Evolutionary conservation across 2,888 invertebrate genomes (phyloP), one percentile per base, ranked within the genome.

Genomic region (Cephonodes hylas): DNA sequence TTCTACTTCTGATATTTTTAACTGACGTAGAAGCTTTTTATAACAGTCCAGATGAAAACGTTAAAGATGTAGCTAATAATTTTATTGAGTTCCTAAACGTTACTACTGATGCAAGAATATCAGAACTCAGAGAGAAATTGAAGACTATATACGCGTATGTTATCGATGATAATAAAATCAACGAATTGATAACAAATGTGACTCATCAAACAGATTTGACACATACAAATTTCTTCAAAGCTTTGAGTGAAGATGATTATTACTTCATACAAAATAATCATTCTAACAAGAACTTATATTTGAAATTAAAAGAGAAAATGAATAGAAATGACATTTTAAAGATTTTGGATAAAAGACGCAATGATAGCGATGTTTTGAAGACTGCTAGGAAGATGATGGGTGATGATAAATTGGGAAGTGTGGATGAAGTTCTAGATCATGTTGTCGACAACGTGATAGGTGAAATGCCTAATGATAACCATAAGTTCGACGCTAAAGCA

Each of bases 241-340:
- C 89, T 0, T 65, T 91, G 6, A 76, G 75, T 27, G 83, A 88
- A 64, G 76, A 81, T 20, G 89, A 91, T 42, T 69, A 81, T 31
- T 85, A 83, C 38, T 70, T 70, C 59, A 75, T 79, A 56, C 57
- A 86, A 6, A 62, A 68, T 0, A 67, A 72, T 1, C 75, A 81
- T 25, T 79, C 81, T 59, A 69, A 80, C 0, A 86, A 84, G 62
- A 88, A 73, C 66, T 67, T 91, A 45, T 91, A 87, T 68, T 64
- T 89, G 2, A 84, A 84, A 64, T 65, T 91, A 5, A 91, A 91
- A 69, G 81, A 88, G 59, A 88, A 80, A 61, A 82, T 91, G 80
- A 91, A 84, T 44, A 80, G 91, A 69, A 88, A 91, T 69, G 91
- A 91, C 60, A 74, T 91, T 3, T 34, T 88, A 8, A 73, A 75